These are phyloP conservation scores for Caracal caracal DNA, from an alignment of 2,113 vertebrate species.

Conservation along the genomic window DNA sequence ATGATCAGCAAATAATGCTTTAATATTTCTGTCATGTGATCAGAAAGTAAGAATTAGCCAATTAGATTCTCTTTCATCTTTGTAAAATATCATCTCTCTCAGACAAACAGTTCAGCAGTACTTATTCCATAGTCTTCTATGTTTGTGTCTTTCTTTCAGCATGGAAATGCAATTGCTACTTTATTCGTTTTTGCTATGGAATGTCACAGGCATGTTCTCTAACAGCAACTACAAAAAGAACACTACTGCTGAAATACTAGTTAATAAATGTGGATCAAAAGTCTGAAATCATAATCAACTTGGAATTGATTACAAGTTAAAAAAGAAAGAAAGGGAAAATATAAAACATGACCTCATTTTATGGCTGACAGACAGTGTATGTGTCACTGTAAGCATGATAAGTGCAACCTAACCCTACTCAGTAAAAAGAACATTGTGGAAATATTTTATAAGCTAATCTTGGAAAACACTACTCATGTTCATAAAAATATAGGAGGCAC, in stretches of 20 bases:
- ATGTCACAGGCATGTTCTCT: neutral
- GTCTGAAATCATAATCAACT: neutral
- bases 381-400: neutral
- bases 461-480: neutral
- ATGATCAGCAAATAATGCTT: neutral
- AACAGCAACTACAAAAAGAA: neutral
- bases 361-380: neutral
- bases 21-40: neutral
- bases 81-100: neutral
- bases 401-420: neutral
- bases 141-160: neutral
- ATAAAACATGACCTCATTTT: neutral
- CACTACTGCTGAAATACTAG: neutral
- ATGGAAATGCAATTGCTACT: neutral
- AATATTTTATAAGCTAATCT: neutral
- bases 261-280: neutral
- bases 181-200: neutral
- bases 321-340: neutral
- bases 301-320: neutral
- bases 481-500: neutral
- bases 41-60: neutral
- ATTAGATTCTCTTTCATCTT: neutral
- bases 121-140: neutral
- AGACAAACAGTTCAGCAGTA: neutral
- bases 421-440: neutral